A percentile compares a stretch with the other conserved stretches of the same genome.
Evolutionary conservation across 2,113 vertebrate species (phyloP).

Genomic region (Megaceryle torquata): DNA sequence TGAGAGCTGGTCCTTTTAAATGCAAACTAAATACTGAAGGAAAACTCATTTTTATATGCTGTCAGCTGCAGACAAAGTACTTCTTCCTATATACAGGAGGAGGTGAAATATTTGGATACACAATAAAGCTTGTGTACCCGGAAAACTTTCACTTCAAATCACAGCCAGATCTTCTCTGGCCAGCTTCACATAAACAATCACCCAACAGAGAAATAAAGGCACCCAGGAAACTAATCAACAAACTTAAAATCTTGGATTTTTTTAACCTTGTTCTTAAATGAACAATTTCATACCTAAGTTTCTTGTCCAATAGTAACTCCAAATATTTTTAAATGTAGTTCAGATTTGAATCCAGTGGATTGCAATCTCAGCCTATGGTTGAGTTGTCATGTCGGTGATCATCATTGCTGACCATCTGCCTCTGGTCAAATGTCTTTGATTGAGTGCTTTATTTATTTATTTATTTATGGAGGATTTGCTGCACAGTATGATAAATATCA

Average conservation of each 20-base stretch:
- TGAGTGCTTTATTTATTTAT: not conserved
- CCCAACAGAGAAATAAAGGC: not conserved
- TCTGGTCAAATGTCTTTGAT: not conserved
- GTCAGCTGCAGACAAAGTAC: not conserved
- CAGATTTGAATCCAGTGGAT: not conserved
- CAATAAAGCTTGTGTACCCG: not conserved
- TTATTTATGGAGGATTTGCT: not conserved
- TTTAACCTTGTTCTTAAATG: not conserved
- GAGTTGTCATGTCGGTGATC: not conserved
- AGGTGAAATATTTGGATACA: not conserved
- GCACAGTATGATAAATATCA: not conserved
- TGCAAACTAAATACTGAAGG: not conserved
- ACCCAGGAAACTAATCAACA: not conserved
- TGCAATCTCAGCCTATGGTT: not conserved
- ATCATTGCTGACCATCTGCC: not conserved
- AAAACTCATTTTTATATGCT: not conserved
- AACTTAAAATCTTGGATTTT: not conserved
- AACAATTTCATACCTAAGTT: not conserved
- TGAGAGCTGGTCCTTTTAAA: not conserved
- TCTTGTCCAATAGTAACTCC: not conserved
- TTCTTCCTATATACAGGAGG: not conserved
- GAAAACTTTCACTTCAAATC: not conserved
- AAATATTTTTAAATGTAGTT: not conserved
- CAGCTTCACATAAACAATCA: not conserved
- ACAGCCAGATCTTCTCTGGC: not conserved